phyloP scores from a whole-genome alignment of 2,113 vertebrate genomes.

The Sander lucioperca region DNA sequence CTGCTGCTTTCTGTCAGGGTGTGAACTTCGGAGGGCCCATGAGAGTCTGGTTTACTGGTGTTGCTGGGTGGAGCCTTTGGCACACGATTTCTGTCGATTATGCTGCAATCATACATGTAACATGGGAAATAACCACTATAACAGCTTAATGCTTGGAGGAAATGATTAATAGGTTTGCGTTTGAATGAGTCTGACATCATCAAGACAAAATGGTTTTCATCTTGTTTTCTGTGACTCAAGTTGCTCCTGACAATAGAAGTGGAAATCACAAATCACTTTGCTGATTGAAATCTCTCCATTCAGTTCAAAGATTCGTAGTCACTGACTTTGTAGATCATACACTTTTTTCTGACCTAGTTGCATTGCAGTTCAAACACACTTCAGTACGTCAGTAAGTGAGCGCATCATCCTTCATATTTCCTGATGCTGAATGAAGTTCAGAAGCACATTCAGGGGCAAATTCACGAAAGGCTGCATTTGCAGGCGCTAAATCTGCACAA shows the following conservation, averaged over 20 bases:
- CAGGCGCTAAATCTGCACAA: too few species aligned
- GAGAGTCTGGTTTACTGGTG: slow-evolving; percentile 19
- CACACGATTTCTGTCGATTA: background rate
- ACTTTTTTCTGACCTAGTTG: background rate
- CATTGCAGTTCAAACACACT: background rate
- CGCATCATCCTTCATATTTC: background rate
- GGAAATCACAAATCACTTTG: background rate
- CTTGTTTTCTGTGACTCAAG: slow-evolving; percentile 12
- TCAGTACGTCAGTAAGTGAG: background rate
- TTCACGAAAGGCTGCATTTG: too few species aligned
- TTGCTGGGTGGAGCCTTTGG: slow-evolving; percentile 34
- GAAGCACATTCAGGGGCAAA: background rate
- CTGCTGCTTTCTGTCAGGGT: slow-evolving; percentile 23
- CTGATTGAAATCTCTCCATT: background rate
- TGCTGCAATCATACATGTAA: background rate
- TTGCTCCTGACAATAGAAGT: background rate
- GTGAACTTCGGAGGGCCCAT: slow-evolving; percentile 3
- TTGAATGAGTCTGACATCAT: background rate
- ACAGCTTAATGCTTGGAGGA: slow-evolving; percentile 1
- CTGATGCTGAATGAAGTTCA: background rate
- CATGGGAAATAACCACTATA: slow-evolving; percentile 3
- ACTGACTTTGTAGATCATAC: background rate
- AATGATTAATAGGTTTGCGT: slow-evolving; percentile 16
- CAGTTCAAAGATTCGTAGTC: background rate
- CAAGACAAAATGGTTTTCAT: background rate